Conservation (phyloP, 2,113 vertebrate species). For the Cricetomys ansorgei region DNA sequence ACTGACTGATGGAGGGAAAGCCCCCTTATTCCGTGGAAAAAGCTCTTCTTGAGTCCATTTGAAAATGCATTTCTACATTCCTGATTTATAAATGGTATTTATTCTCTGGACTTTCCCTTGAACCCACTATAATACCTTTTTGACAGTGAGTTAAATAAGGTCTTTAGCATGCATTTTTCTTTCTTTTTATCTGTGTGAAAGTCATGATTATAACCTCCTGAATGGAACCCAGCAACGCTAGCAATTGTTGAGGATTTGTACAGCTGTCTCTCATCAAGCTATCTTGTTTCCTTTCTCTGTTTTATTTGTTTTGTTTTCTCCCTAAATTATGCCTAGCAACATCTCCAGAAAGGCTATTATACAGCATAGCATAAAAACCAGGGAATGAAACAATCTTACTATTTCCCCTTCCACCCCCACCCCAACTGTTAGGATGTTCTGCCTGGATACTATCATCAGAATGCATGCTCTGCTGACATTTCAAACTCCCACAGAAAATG, state of each 20-base stretch:
- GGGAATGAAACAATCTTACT: neutral
- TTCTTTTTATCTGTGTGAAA: neutral
- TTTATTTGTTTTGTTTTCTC: conserved; percentile 23
- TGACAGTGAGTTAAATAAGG: conserved; percentile 31
- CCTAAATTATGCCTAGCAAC: neutral
- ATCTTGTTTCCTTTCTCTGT: conserved; percentile 17
- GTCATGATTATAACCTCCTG: neutral
- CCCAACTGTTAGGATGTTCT: conserved; percentile 37
- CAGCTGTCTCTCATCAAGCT: neutral
- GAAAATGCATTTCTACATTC: conserved; percentile 13
- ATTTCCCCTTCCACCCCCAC: conserved; percentile 12
- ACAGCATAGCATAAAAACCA: neutral
- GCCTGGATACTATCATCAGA: conserved; percentile 34
- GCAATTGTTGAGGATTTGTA: neutral
- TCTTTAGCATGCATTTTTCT: neutral
- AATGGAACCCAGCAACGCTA: neutral
- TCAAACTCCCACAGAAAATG: conserved; percentile 59
- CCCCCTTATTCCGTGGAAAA: neutral
- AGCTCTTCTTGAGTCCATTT: neutral
- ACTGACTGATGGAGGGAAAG: neutral
- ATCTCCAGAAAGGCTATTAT: neutral
- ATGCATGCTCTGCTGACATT: conserved; percentile 67
- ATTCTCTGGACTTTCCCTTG: neutral
- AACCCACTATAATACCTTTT: neutral
- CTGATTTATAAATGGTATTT: neutral